Evolutionary conservation across 1,140 invertebrate genomes (phyloP), one percentile per base, ranked within the genome.

Genomic region (Philotrypesis tridentata): DNA sequence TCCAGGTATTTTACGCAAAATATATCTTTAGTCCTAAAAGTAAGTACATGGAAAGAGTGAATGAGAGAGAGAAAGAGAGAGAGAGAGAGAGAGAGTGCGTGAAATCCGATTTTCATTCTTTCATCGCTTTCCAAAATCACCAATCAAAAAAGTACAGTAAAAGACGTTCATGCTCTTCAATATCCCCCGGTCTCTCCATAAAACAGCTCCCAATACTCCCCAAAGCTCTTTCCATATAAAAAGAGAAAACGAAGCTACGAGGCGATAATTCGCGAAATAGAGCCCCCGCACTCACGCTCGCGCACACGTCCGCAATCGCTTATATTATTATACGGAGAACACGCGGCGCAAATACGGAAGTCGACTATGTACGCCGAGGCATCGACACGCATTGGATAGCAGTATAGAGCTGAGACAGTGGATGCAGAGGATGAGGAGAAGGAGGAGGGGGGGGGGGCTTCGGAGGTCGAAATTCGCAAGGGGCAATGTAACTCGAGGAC

Each of bases 381-480:
- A 48, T 31, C 27, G 67, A 68, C 67, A 31, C 67, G 27, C 67
- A 68, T 68, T 33, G 40, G 23, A 17, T 7, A 27, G 7, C 37
- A 17, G 75, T 12, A 27, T 68, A 48, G 40, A 67, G n/a, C n/a
- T n/a, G 23, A 1, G 8, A 12, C 9, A 29, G 74, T 33, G 61
- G 37, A 43, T 61, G 0, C 21, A 27, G n/a, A 7, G 31, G 17
- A 2, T 12, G 11, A 48, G 5, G 25, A 23, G 37, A 29, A 25
- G 1, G 48, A 21, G 63, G 5, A 70, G 43, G 61, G 65, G 55
- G n/a, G 21, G 31, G 23, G 6, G 11, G 60, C 0, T 14, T 29
- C 68, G 33, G 27, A 40, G 63, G 2, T 63, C 75, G 63, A 78
- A 79, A 79, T 60, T 79, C 77, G 48, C 77, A 71, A 48, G 67